Conservation (phyloP, 2,888 invertebrate genomes). For the Xylota sylvarum region DNA sequence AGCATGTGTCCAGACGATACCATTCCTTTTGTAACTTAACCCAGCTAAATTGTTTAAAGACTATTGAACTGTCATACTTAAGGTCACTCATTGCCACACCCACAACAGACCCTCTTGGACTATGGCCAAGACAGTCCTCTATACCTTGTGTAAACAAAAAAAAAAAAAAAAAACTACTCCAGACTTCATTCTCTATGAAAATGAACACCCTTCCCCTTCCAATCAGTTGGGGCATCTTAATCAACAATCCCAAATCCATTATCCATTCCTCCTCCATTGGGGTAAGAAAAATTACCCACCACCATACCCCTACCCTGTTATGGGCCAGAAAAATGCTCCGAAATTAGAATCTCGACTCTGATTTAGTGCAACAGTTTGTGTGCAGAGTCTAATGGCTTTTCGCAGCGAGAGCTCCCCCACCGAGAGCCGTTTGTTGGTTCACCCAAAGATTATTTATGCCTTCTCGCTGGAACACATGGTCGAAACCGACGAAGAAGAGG, state of each 20-base stretch:
- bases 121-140: neutral
- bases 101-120: too few relatives aligned
- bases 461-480: conserved; percentile 38
- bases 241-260: conserved; percentile 57
- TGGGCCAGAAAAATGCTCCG: conserved; percentile 56
- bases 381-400: conserved; percentile 75
- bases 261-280: conserved; percentile 24
- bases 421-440: conserved; percentile 18
- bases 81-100: too few relatives aligned
- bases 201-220: conserved; percentile 7
- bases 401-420: conserved; percentile 69
- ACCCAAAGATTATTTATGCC: conserved; percentile 62
- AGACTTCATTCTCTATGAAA: conserved; percentile 3
- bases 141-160: conserved; percentile 18
- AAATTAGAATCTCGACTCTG: conserved; percentile 71
- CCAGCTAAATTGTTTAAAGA: too few relatives aligned
- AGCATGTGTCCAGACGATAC: too few relatives aligned
- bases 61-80: too few relatives aligned
- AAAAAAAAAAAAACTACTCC: conserved; percentile 8
- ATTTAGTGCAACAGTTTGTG: conserved; percentile 74
- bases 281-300: conserved; percentile 57
- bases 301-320: conserved; percentile 38
- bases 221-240: conserved; percentile 47
- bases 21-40: too few relatives aligned
- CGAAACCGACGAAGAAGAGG: conserved; percentile 32